Evolutionary conservation across 1,140 invertebrate genomes (phyloP).

Genomic region (Polypedilum vanderplanki): DNA sequence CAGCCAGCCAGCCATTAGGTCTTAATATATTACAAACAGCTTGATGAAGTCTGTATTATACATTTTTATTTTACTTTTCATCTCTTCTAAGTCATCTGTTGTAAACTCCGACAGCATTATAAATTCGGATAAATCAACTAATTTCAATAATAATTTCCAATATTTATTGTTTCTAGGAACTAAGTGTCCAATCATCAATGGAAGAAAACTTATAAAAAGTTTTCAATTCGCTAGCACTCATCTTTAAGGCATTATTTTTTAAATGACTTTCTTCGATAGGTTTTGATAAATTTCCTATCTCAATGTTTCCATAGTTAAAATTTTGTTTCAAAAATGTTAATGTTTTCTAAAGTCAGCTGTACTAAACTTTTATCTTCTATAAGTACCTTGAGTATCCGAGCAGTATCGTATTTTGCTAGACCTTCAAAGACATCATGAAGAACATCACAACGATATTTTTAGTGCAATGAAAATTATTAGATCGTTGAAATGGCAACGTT

Average conservation of each 20-base stretch:
- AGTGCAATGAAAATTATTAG: slow-evolving; percentile 40
- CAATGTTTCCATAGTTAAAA: slow-evolving; percentile 35
- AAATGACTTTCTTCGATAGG: slow-evolving; percentile 31
- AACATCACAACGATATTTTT: slow-evolving; percentile 40
- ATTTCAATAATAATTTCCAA: slow-evolving; percentile 32
- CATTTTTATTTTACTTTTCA: background rate
- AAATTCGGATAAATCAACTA: slow-evolving; percentile 24
- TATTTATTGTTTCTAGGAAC: slow-evolving; percentile 34
- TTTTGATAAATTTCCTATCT: slow-evolving; percentile 30
- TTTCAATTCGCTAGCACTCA: slow-evolving; percentile 38
- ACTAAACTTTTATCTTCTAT: slow-evolving; percentile 32
- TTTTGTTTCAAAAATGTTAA: slow-evolving; percentile 34
- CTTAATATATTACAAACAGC: slow-evolving; percentile 31
- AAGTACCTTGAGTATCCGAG: slow-evolving; percentile 36
- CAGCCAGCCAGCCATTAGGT: too few relatives aligned
- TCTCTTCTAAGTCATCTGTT: background rate
- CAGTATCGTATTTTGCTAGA: slow-evolving; percentile 40
- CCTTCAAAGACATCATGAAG: slow-evolving; percentile 45
- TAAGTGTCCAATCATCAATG: slow-evolving; percentile 37
- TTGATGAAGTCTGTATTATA: slow-evolving; percentile 5
- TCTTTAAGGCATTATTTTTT: slow-evolving; percentile 35
- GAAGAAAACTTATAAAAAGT: slow-evolving; percentile 36
- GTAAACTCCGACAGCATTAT: background rate
- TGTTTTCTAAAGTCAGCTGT: slow-evolving; percentile 29
- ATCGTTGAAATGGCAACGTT: slow-evolving; percentile 38